A percentile compares a stretch with the other conserved stretches of the same genome.
Evolutionary conservation across 1,140 invertebrate genomes (phyloP).

Genomic region (Eueides isabella): DNA sequence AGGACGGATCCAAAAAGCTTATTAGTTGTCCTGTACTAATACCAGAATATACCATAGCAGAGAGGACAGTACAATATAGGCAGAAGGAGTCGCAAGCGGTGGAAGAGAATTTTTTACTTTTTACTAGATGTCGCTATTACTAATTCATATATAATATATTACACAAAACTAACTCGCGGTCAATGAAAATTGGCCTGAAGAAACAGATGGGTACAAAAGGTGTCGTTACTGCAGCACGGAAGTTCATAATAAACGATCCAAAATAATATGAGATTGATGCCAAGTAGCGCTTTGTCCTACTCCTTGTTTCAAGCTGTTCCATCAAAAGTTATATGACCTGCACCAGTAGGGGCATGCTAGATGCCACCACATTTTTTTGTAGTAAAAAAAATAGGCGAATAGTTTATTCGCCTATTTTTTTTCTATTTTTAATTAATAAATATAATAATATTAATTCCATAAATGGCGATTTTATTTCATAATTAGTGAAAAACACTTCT

Average conservation of each 20-base stretch:
- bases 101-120: constrained; percentile 52
- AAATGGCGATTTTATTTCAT: constrained; percentile 17
- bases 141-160: background rate
- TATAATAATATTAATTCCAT: constrained; percentile 2
- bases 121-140: constrained; percentile 18
- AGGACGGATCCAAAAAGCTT: background rate
- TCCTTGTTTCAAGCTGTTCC: constrained; percentile 1
- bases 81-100: constrained; percentile 46
- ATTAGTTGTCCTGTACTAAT: background rate
- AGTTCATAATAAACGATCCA: background rate
- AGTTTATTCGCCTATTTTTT: background rate
- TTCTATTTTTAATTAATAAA: background rate
- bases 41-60: constrained; percentile 34
- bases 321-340: background rate
- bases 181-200: background rate
- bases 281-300: background rate
- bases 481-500: constrained; percentile 13
- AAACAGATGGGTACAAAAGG: constrained; percentile 1
- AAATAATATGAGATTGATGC: background rate
- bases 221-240: background rate
- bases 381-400: no score
- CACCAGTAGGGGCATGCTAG: background rate
- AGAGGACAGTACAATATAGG: constrained; percentile 48
- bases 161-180: background rate
- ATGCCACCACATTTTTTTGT: background rate